phyloP scores from a whole-genome alignment of 1,140 invertebrate genomes.

The Drosophila malerkotliana region DNA sequence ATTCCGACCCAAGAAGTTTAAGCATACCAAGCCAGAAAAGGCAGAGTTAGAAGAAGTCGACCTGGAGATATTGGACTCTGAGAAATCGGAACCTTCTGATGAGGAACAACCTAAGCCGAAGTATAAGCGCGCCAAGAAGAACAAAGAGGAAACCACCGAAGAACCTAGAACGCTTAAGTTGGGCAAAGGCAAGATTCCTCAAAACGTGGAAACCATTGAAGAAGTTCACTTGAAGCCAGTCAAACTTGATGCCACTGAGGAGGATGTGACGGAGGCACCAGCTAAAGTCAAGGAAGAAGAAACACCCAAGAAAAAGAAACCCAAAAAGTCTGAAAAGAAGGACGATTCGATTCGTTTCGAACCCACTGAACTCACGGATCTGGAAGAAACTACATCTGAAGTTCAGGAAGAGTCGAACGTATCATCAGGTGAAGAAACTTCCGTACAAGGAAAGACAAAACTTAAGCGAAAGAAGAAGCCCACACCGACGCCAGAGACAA shows the following conservation, averaged over 20 bases:
- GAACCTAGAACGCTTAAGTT: conserved; percentile 65
- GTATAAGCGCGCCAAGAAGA: conserved; percentile 68
- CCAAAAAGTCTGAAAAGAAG: conserved; percentile 39
- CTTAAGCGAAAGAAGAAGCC: conserved; percentile 53
- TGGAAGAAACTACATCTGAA: conserved; percentile 13
- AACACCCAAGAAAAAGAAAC: conserved; percentile 38
- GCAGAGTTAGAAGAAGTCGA: conserved; percentile 61
- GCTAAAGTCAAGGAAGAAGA: conserved; percentile 62
- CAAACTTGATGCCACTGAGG: conserved; percentile 65
- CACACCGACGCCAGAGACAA: conserved; percentile 19
- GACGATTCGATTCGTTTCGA: conserved; percentile 42
- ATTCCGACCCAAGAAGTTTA: conserved; percentile 70
- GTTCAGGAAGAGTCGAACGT: conserved; percentile 21
- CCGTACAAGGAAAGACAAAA: conserved; percentile 31
- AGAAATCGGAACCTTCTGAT: conserved; percentile 20
- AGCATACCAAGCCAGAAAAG: conserved; percentile 50
- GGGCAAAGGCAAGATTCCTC: conserved; percentile 69
- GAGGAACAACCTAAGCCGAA: conserved; percentile 53
- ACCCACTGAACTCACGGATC: conserved; percentile 27
- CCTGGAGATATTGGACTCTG: conserved; percentile 52
- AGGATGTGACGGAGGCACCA: conserved; percentile 68
- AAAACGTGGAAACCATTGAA: conserved; percentile 81
- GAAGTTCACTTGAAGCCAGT: conserved; percentile 85
- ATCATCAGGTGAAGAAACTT: conserved; percentile 30
- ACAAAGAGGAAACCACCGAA: conserved; percentile 27